phyloP scores from a whole-genome alignment of 2,888 invertebrate species.

The Drosophila picticornis region DNA sequence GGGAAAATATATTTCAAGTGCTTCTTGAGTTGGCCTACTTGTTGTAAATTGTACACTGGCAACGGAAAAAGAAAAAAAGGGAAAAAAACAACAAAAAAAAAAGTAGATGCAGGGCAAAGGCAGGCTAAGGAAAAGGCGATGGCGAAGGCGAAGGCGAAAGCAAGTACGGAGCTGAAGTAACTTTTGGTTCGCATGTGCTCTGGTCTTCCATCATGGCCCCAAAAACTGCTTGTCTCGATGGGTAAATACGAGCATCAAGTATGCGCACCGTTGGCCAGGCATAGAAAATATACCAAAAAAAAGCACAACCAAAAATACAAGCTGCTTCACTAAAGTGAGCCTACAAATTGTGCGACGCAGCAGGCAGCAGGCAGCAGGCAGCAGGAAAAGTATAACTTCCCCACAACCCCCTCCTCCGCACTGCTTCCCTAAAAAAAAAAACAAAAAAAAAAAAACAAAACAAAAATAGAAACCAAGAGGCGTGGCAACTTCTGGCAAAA shows the following conservation, averaged over 20 bases:
- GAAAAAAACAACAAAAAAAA: background rate
- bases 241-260: slow-evolving; percentile 64
- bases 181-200: slow-evolving; percentile 79
- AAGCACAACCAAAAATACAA: slow-evolving; percentile 20
- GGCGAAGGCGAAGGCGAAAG: slow-evolving; percentile 19
- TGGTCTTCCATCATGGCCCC: slow-evolving; percentile 75
- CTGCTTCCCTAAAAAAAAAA: background rate
- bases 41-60: slow-evolving; percentile 62
- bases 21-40: slow-evolving; percentile 78
- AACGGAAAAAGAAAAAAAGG: background rate
- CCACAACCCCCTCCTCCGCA: background rate
- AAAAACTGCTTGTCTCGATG: slow-evolving; percentile 19
- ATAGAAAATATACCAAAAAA: slow-evolving; percentile 6
- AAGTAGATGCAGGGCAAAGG: background rate
- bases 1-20: slow-evolving; percentile 68
- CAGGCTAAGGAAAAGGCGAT: background rate
- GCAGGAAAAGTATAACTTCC: background rate
- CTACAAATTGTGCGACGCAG: slow-evolving; percentile 44
- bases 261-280: slow-evolving; percentile 71
- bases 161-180: slow-evolving; percentile 47
- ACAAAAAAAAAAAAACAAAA: background rate
- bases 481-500: slow-evolving; percentile 50
- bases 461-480: slow-evolving; percentile 14
- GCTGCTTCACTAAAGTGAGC: slow-evolving; percentile 54
- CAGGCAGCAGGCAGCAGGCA: slow-evolving; percentile 5